phyloP scores from a whole-genome alignment of 2,113 vertebrate species.

The Zeus faber region DNA sequence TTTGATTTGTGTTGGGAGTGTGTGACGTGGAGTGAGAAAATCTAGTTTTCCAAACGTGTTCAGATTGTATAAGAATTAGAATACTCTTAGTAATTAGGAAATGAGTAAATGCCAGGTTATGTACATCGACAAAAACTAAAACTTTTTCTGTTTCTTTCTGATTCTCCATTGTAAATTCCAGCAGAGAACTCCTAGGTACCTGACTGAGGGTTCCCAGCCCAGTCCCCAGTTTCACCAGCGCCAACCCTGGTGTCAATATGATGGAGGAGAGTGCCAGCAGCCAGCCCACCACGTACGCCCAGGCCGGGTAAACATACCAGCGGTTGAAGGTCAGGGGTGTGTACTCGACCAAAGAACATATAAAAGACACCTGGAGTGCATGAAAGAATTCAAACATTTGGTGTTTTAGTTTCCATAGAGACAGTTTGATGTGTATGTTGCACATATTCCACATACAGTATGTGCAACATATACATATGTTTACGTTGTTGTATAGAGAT shows the following conservation, averaged over 20 bases:
- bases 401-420: background rate
- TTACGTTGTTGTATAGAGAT: background rate
- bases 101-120: too few relatives aligned
- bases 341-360: slow-evolving; percentile 65
- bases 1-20: too few relatives aligned
- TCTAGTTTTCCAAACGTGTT: too few relatives aligned
- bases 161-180: too few relatives aligned
- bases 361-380: slow-evolving; percentile 49
- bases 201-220: slow-evolving; percentile 47
- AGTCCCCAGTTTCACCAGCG: slow-evolving; percentile 46
- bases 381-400: background rate
- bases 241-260: slow-evolving; percentile 51
- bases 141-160: too few relatives aligned
- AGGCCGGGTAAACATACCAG: slow-evolving; percentile 66
- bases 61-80: too few relatives aligned
- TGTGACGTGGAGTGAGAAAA: too few relatives aligned
- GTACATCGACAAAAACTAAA: too few relatives aligned
- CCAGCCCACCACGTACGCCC: slow-evolving; percentile 65
- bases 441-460: background rate
- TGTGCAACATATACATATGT: background rate
- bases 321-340: slow-evolving; percentile 70
- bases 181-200: slow-evolving; percentile 33
- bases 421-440: background rate
- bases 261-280: slow-evolving; percentile 63
- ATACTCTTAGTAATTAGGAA: too few relatives aligned